Conservation (phyloP, 2,888 invertebrate species). For the Hyposoter dolosus region DNA sequence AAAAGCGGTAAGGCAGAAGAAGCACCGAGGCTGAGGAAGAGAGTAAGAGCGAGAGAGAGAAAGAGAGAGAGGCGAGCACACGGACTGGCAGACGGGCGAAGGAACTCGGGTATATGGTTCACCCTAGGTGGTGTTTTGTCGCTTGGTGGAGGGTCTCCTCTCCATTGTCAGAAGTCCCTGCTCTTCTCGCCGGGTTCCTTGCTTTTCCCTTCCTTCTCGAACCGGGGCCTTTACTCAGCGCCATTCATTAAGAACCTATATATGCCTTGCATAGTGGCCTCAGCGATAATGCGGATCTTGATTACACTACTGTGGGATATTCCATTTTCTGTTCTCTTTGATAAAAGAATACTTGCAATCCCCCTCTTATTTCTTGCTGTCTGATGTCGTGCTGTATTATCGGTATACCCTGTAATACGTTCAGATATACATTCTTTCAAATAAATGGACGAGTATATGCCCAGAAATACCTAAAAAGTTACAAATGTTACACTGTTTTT, state of each 20-base stretch:
- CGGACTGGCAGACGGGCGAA: conserved; percentile 17
- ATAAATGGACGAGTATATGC: background rate
- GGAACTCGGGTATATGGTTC: conserved; percentile 41
- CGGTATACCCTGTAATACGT: background rate
- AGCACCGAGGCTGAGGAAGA: conserved; percentile 7
- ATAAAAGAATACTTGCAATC: conserved; percentile 40
- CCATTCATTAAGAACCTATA: conserved; percentile 51
- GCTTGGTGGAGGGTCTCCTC: conserved; percentile 48
- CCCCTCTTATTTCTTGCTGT: background rate
- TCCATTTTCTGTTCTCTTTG: conserved; percentile 42
- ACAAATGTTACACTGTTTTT: background rate
- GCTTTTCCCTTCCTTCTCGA: conserved; percentile 30
- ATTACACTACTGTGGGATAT: conserved; percentile 37
- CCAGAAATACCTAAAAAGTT: background rate
- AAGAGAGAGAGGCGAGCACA: conserved; percentile 32
- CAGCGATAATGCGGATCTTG: conserved; percentile 56
- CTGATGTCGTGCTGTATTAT: background rate
- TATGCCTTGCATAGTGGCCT: conserved; percentile 34
- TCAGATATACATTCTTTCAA: background rate
- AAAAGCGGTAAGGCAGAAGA: conserved; percentile 20
- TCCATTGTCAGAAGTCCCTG: conserved; percentile 54
- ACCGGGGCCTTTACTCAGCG: conserved; percentile 28
- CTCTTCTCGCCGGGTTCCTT: conserved; percentile 45
- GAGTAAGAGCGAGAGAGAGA: conserved; percentile 7
- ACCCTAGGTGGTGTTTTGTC: conserved; percentile 53